Conservation (phyloP, 2,113 vertebrate species). For the Bubalus kerabau region DNA sequence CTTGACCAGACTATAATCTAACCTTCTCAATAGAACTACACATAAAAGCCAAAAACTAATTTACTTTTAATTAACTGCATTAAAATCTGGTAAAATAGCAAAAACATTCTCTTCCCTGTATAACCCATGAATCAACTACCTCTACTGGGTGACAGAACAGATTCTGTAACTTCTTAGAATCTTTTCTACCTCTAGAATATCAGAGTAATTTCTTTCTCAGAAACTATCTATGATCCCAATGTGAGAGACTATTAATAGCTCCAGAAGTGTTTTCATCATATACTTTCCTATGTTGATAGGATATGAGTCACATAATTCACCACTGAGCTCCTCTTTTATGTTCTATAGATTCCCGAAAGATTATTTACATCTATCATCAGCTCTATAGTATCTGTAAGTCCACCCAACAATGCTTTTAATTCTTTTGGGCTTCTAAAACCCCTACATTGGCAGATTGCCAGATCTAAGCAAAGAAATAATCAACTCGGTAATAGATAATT, state of each 20-base stretch:
- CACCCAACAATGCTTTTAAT: neutral
- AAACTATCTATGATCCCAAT: slow-evolving; percentile 42
- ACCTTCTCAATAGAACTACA: neutral
- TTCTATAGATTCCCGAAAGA: slow-evolving; percentile 1
- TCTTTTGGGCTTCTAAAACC: neutral
- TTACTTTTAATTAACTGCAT: slow-evolving; percentile 20
- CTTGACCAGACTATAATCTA: neutral
- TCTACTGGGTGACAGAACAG: neutral
- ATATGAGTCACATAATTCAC: slow-evolving; percentile 45
- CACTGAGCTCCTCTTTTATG: neutral
- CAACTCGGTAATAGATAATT: neutral
- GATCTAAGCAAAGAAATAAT: neutral
- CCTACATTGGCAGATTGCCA: neutral
- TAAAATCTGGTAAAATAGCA: slow-evolving; percentile 36
- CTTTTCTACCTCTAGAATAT: slow-evolving; percentile 44
- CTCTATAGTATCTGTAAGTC: neutral
- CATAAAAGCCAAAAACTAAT: neutral
- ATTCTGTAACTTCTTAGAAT: slow-evolving; percentile 55
- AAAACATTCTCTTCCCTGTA: slow-evolving; percentile 34
- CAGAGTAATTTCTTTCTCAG: slow-evolving; percentile 58
- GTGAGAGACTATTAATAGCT: slow-evolving; percentile 49
- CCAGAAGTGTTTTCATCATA: slow-evolving; percentile 32
- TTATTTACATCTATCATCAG: neutral
- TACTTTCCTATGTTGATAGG: slow-evolving; percentile 8
- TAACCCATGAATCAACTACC: slow-evolving; percentile 39